Conservation (phyloP, 92 coral and sea anemone species). For the Siderastrea radians region DNA sequence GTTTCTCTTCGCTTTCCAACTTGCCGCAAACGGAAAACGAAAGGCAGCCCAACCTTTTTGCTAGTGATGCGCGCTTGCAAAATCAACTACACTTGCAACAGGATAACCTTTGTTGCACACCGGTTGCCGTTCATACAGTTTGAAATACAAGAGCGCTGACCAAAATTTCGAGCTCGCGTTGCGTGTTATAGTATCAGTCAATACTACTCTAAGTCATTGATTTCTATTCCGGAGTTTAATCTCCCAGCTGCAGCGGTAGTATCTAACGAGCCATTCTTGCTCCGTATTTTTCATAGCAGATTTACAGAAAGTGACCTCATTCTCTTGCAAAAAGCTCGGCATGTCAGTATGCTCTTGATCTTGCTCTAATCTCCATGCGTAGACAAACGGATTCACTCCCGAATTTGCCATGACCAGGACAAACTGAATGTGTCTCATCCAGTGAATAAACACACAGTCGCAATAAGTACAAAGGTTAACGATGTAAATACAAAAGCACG, state of each 20-base stretch:
- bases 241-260: neutral
- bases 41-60: too few species aligned
- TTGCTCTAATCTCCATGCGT: slow-evolving; percentile 60
- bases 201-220: too few species aligned
- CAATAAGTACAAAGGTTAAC: slow-evolving; percentile 54
- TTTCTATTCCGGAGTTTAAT: neutral
- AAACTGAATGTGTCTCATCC: slow-evolving; percentile 58
- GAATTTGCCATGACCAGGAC: slow-evolving; percentile 60
- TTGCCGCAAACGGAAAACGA: too few species aligned
- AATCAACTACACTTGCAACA: too few species aligned
- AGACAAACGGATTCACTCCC: slow-evolving; percentile 56
- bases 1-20: too few species aligned
- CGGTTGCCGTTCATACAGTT: too few species aligned
- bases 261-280: neutral
- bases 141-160: too few species aligned
- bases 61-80: too few species aligned
- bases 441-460: slow-evolving; percentile 54
- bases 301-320: slow-evolving; percentile 22
- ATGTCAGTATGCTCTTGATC: slow-evolving; percentile 22
- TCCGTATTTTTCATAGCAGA: neutral
- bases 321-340: neutral
- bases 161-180: too few species aligned
- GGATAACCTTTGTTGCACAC: too few species aligned
- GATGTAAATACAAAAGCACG: slow-evolving; percentile 57
- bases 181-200: too few species aligned